Percentiles rank a stretch among this genome's conserved stretches.
Evolutionary conservation across 2,888 invertebrate species (phyloP).

Genomic region (Amorpha juglandis): DNA sequence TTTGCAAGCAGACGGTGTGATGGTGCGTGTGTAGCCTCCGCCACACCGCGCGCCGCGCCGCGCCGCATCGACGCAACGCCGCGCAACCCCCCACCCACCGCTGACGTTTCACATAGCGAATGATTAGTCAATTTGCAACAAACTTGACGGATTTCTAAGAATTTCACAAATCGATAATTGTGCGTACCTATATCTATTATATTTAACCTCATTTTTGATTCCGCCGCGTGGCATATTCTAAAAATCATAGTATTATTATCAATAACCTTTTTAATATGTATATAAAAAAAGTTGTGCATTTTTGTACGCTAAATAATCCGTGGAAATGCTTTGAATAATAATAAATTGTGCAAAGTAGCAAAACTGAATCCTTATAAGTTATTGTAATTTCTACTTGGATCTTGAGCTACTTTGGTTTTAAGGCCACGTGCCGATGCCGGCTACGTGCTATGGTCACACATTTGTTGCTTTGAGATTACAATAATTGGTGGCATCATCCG

Average conservation of each 20-base stretch:
- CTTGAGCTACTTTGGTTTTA: constrained; percentile 20
- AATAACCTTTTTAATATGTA: not conserved
- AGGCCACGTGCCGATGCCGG: constrained; percentile 1
- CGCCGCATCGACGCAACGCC: too few relatives aligned
- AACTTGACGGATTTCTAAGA: not conserved
- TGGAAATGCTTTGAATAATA: constrained; percentile 10
- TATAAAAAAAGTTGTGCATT: not conserved
- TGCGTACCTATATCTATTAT: constrained; percentile 5
- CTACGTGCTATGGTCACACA: constrained; percentile 26
- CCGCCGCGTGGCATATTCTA: not conserved
- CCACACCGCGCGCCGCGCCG: not conserved
- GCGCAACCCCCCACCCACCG: not conserved
- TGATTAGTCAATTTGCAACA: constrained; percentile 22
- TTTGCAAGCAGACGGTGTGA: constrained; percentile 35
- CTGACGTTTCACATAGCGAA: constrained; percentile 5
- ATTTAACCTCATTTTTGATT: not conserved
- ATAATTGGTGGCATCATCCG: not conserved
- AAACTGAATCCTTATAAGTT: constrained; percentile 20
- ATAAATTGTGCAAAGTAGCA: constrained; percentile 11
- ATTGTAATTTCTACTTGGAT: constrained; percentile 8
- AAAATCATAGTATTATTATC: not conserved
- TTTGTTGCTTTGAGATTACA: constrained; percentile 8
- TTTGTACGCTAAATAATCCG: not conserved
- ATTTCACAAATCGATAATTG: not conserved
- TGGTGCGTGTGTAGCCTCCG: constrained; percentile 29